Base-by-base conservation (phyloP, 2,888 invertebrate genomes). In the Drosophila nr. perissopoda region DNA sequence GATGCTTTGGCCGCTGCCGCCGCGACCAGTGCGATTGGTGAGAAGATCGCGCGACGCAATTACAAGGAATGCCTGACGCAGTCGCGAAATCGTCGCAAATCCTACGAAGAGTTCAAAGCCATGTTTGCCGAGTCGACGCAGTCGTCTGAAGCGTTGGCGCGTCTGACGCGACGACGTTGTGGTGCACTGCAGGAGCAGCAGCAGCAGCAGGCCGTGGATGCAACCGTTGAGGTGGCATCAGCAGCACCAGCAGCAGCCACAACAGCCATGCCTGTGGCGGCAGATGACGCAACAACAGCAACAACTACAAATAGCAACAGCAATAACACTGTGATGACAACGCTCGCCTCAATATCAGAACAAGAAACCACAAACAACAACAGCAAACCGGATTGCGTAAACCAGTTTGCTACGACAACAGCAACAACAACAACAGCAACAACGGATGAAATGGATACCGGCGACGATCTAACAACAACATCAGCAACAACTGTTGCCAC, bases 51-150 rank as follows among this genome's bases (percentile, higher is more conserved):
- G 1, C 84, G 91, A 57, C 89, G 92, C 59, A 93, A 92, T 75
- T 91, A 93, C 60, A 93, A 92, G 72, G 93, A 93, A 68, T 93
- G 93, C 34, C 75, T 93, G 64, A 92, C 92, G 56, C 93, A 93
- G 75, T 93, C 93, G 18, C 88, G 93, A 21, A 93, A 93, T 76
- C 92, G 93, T 8, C 91, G 93, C 69, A 93, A 93, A 73, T 93
- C 93, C 36, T 93, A 93, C 72, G 93, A 93, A 71, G 93, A 93
- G 82, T 93, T 93, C 72, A 93, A 93, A 78, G 92, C 93, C 29
- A 90, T 93, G 77, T 93, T 93, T 82, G 80, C 82, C 31, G 84
- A 81, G 36, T 63, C 49, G 7, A 40, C 52, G 25, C 68, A 64
- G 72, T 67, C 64, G 59, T 70, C 66, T 56, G 72, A 71, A 64